phyloP scores from a whole-genome alignment of 2,797 vertebrate species.

The Catharus ustulatus region DNA sequence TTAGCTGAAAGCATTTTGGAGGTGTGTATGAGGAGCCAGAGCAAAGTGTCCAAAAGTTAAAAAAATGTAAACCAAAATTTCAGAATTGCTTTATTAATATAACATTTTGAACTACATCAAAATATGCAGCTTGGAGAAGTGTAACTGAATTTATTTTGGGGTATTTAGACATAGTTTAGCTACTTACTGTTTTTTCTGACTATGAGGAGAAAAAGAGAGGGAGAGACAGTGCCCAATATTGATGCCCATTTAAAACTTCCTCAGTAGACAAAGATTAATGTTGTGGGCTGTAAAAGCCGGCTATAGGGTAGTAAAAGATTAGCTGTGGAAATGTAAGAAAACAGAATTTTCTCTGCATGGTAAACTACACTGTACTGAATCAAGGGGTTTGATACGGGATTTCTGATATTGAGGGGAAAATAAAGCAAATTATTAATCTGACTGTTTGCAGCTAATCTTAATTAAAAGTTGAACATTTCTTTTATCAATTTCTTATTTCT shows the following conservation, averaged over 20 bases:
- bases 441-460: slow-evolving; percentile 26
- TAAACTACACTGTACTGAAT: slow-evolving; percentile 51
- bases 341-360: slow-evolving; percentile 6
- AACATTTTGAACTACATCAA: background rate
- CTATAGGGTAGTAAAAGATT: slow-evolving; percentile 46
- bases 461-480: slow-evolving; percentile 37
- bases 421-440: slow-evolving; percentile 25
- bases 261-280: slow-evolving; percentile 45
- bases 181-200: background rate
- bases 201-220: background rate
- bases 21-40: background rate
- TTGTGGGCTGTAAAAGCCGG: background rate
- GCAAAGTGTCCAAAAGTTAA: background rate
- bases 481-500: slow-evolving; percentile 20
- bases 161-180: background rate
- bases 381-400: background rate
- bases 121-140: background rate
- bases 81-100: background rate
- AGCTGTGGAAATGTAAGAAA: slow-evolving; percentile 36
- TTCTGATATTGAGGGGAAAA: slow-evolving; percentile 37
- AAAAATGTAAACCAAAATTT: background rate
- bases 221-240: background rate
- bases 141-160: background rate
- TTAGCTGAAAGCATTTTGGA: background rate
- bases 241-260: slow-evolving; percentile 20